Percentiles rank a stretch among this genome's conserved stretches.
phyloP scores from a whole-genome alignment of 2,797 vertebrate species.

The Hozukius guyotensis region DNA sequence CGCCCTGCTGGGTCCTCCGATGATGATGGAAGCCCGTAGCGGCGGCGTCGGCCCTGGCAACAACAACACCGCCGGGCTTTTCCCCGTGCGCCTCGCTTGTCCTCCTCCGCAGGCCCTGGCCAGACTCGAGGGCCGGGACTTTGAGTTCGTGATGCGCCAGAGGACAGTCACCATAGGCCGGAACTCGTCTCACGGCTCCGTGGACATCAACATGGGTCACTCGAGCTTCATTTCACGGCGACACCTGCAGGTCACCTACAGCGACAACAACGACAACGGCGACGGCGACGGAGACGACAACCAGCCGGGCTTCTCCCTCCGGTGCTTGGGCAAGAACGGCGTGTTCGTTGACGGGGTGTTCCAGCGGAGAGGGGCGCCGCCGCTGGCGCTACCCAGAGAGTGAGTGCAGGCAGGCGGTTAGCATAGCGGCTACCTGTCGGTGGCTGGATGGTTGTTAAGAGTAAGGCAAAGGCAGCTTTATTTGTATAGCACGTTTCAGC shows the following conservation, averaged over 20 bases:
- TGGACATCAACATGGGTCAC: constrained; percentile 98
- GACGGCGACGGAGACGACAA: too few species aligned
- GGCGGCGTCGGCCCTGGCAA: not conserved
- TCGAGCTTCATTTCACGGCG: constrained; percentile 97
- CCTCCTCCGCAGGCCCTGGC: constrained; percentile 84
- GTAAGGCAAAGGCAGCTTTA: too few species aligned
- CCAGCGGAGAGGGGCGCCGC: constrained; percentile 92
- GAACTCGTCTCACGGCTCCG: constrained; percentile 96
- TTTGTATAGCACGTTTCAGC: too few species aligned
- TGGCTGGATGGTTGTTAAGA: not conserved
- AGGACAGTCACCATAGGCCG: constrained; percentile 94
- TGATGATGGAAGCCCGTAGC: constrained; percentile 59
- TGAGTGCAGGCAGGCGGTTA: constrained; percentile 80
- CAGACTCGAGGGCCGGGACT: constrained; percentile 95
- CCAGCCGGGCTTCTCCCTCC: constrained; percentile 86
- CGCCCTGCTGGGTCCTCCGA: constrained; percentile 58
- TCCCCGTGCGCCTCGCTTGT: constrained; percentile 65
- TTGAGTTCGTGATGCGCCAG: constrained; percentile 97
- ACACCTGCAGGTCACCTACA: constrained; percentile 93
- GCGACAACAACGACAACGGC: constrained; percentile 58
- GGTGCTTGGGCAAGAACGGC: constrained; percentile 97
- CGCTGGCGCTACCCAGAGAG: constrained; percentile 92
- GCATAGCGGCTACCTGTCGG: constrained; percentile 21
- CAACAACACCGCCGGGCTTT: constrained; percentile 20
- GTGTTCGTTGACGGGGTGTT: constrained; percentile 99